These are phyloP conservation scores for Channa maculata DNA, from an alignment of 2,113 vertebrate genomes.

Conservation along the genomic window DNA sequence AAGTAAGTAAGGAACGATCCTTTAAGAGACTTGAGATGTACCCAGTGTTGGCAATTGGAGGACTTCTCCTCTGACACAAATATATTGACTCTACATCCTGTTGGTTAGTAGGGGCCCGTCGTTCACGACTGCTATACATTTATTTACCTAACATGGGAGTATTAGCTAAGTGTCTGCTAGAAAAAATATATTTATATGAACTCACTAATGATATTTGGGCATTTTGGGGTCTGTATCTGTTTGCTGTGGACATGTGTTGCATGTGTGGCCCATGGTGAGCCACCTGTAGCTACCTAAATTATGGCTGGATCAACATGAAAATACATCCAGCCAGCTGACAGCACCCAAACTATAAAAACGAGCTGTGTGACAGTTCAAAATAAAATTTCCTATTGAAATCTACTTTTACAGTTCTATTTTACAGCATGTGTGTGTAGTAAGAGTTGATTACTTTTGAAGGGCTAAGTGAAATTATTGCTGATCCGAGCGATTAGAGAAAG, in stretches of 20 bases:
- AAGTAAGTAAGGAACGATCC: no score
- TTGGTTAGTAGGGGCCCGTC: constrained; percentile 19
- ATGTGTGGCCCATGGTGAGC: background rate
- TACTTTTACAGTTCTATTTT: no score
- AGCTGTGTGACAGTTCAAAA: background rate
- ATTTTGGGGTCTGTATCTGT: background rate
- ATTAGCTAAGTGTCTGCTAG: no score
- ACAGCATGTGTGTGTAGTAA: background rate
- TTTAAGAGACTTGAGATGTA: no score
- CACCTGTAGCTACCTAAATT: background rate
- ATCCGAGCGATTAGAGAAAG: background rate
- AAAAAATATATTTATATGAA: no score
- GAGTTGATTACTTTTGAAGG: background rate
- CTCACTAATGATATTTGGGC: constrained; percentile 6
- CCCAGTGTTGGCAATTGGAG: constrained; percentile 36
- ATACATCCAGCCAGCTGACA: background rate
- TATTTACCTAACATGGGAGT: no score
- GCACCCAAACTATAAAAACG: background rate
- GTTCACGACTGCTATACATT: background rate
- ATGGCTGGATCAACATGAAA: background rate
- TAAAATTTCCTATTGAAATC: background rate
- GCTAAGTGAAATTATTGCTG: background rate
- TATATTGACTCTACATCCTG: constrained; percentile 60
- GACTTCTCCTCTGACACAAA: constrained; percentile 48
- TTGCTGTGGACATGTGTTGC: constrained; percentile 4